Evolutionary conservation across 64 coral and sea anemone species (phyloP).

Genomic region (Astreopora myriophthalma): DNA sequence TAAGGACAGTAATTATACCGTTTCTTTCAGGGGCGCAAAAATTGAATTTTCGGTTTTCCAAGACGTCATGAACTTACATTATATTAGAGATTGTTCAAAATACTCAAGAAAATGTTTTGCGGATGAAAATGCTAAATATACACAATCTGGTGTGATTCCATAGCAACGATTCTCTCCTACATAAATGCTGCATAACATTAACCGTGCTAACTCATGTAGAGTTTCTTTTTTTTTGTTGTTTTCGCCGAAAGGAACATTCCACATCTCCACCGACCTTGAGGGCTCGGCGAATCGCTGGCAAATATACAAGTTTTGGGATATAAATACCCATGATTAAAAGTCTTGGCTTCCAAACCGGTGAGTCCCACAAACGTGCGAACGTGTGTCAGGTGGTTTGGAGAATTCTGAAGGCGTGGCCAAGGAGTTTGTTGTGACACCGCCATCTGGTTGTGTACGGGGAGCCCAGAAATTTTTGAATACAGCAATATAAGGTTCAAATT

Average conservation of each 20-base stretch:
- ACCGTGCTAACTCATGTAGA: neutral
- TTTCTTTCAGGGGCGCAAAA: neutral
- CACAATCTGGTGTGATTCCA: neutral
- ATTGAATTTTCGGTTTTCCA: neutral
- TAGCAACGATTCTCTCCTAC: neutral
- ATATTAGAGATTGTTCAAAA: neutral
- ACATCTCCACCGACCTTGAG: neutral
- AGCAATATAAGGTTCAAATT: conserved; percentile 20
- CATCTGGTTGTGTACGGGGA: neutral
- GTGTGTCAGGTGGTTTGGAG: neutral
- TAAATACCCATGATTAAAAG: neutral
- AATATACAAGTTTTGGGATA: neutral
- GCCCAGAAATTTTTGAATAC: neutral
- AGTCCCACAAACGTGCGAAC: neutral
- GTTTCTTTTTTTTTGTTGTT: no score
- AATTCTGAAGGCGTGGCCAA: neutral
- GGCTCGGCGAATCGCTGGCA: neutral
- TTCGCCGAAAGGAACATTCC: neutral
- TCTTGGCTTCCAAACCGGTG: neutral
- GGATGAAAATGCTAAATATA: neutral
- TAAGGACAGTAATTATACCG: neutral
- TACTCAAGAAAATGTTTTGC: neutral
- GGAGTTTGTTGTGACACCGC: neutral
- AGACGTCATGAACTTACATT: neutral
- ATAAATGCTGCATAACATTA: conserved; percentile 16